phyloP scores from a whole-genome alignment of 2,888 invertebrate genomes.

The Dolichomitus sp. region DNA sequence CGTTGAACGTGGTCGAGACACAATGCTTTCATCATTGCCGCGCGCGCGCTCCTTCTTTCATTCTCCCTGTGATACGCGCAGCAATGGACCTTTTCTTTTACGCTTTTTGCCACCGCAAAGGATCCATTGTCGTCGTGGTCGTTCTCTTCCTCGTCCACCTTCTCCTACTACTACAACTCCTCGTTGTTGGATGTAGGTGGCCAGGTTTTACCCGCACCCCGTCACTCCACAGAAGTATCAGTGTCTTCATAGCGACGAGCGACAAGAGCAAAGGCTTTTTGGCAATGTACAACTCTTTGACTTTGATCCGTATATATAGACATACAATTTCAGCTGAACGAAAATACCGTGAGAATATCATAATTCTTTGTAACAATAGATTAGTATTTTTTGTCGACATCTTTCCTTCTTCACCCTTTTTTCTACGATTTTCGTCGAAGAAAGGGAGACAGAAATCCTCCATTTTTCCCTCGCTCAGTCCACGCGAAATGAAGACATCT shows the following conservation, averaged over 20 bases:
- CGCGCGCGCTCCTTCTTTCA: conserved; percentile 80
- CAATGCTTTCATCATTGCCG: conserved; percentile 86
- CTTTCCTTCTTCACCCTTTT: not conserved
- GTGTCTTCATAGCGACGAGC: conserved; percentile 75
- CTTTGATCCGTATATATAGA: conserved; percentile 27
- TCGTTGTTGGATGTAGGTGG: conserved; percentile 78
- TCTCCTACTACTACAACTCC: conserved; percentile 24
- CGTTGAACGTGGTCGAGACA: conserved; percentile 81
- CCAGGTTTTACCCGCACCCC: conserved; percentile 60
- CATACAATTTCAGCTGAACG: conserved; percentile 1
- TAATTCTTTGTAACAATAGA: conserved; percentile 20
- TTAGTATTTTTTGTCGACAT: conserved; percentile 24
- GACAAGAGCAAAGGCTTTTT: conserved; percentile 49
- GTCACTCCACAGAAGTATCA: conserved; percentile 81
- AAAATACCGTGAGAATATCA: conserved; percentile 21
- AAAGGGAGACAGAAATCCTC: conserved; percentile 67
- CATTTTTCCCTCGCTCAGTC: conserved; percentile 64
- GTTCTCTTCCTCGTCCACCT: conserved; percentile 46
- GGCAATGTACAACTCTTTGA: conserved; percentile 37
- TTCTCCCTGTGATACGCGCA: conserved; percentile 76
- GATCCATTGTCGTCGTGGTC: conserved; percentile 83
- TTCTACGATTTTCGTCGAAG: conserved; percentile 3
- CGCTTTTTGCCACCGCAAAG: conserved; percentile 82
- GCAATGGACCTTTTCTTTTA: conserved; percentile 77
- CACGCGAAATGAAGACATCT: conserved; percentile 83